Conservation (phyloP, 1,140 invertebrate genomes). For the Platyura marginata region DNA sequence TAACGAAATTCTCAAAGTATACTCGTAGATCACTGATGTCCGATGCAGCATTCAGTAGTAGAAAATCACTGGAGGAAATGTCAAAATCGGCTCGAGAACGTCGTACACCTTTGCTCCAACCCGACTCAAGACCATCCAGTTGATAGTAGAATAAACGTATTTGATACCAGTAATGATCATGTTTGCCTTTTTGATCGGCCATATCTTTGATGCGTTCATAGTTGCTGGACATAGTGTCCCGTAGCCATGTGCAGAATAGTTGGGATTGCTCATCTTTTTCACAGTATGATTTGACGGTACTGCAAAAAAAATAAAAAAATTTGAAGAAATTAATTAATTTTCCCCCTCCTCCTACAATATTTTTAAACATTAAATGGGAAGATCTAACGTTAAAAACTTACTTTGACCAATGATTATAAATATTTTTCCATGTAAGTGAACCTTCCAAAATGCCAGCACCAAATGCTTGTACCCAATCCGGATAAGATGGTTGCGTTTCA, state of each 20-base stretch:
- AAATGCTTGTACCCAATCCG: conserved; percentile 64
- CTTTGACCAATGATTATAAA: conserved; percentile 56
- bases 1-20: conserved; percentile 21
- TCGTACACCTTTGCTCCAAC: conserved; percentile 44
- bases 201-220: conserved; percentile 48
- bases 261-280: conserved; percentile 30
- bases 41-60: conserved; percentile 54
- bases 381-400: conserved; percentile 7
- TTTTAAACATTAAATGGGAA: neutral
- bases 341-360: no score
- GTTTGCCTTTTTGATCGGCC: conserved; percentile 40
- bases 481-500: conserved; percentile 47
- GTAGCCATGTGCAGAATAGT: conserved; percentile 20
- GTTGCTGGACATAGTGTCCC: conserved; percentile 23
- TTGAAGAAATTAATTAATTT: neutral
- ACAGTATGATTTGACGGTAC: conserved; percentile 49
- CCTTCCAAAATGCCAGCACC: conserved; percentile 82
- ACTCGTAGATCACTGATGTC: conserved; percentile 49
- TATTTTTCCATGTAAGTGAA: conserved; percentile 58
- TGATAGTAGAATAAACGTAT: conserved; percentile 49
- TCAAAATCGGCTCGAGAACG: conserved; percentile 38
- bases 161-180: conserved; percentile 40
- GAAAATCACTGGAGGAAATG: conserved; percentile 41
- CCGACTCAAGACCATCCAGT: conserved; percentile 44
- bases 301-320: conserved; percentile 4